Percentiles rank a stretch among this genome's conserved stretches.
Evolutionary conservation across 53 echinoderm and acorn worm genomes (phyloP).

Genomic region (Pentamera pediparva): DNA sequence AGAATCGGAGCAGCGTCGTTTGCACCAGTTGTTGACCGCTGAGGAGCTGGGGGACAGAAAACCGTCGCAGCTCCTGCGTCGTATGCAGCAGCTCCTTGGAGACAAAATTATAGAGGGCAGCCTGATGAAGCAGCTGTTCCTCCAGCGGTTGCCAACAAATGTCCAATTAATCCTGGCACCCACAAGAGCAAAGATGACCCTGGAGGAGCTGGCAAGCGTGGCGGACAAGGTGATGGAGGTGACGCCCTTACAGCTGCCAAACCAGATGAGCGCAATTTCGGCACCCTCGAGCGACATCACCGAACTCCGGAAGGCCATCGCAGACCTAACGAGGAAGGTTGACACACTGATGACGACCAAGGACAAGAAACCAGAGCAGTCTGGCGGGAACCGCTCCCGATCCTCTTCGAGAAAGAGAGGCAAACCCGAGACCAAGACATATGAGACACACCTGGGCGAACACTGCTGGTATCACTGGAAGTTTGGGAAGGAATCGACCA

Average conservation of each 20-base stretch:
- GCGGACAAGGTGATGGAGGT: slow-evolving; percentile 34
- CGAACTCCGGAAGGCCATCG: background rate
- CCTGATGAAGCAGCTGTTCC: too few species aligned
- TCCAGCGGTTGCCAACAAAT: slow-evolving; percentile 19
- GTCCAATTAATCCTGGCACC: slow-evolving; percentile 33
- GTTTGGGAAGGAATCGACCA: slow-evolving; percentile 24
- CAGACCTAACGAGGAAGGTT: slow-evolving; percentile 8
- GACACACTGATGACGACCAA: background rate
- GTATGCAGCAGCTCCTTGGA: slow-evolving; percentile 25
- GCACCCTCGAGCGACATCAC: background rate
- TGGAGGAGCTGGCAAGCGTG: slow-evolving; percentile 18
- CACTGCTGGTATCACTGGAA: slow-evolving; percentile 45
- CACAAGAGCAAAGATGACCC: background rate
- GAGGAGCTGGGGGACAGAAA: slow-evolving; percentile 37
- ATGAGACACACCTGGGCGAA: background rate
- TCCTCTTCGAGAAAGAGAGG: background rate
- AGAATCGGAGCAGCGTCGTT: slow-evolving; percentile 11
- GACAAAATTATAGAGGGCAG: slow-evolving; percentile 6
- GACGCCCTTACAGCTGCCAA: background rate
- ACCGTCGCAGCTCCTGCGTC: slow-evolving; percentile 28
- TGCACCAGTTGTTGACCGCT: background rate
- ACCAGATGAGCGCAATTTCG: background rate
- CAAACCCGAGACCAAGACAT: too few species aligned
- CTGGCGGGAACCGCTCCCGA: background rate
- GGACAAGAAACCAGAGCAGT: background rate